A percentile compares a stretch with the other conserved stretches of the same genome.
phyloP scores from a whole-genome alignment of 2,797 vertebrate genomes.

The Hafferia zeledoni region DNA sequence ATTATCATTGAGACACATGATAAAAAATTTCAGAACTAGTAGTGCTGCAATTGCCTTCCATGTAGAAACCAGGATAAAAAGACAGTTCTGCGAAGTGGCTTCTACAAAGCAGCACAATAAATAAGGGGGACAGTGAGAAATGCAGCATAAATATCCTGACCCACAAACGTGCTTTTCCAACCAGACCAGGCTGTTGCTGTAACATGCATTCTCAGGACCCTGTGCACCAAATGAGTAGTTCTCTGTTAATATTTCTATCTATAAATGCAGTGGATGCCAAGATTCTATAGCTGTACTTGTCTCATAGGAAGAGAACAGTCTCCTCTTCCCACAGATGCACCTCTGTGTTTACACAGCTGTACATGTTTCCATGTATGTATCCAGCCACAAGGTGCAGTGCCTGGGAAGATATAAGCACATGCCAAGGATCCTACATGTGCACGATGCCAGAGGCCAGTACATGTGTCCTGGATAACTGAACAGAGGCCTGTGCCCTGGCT shows the following conservation, averaged over 20 bases:
- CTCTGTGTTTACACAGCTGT: not conserved
- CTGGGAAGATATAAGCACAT: not conserved
- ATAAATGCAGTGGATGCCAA: rapidly evolving
- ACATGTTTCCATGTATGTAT: not conserved
- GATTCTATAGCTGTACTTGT: not conserved
- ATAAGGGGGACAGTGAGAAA: not conserved
- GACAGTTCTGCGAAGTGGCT: not conserved
- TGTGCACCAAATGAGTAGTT: not conserved
- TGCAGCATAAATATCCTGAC: not conserved
- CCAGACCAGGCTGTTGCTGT: not conserved
- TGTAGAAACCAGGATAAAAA: not conserved
- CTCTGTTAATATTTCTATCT: not conserved
- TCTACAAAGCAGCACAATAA: not conserved
- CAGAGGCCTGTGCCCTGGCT: not conserved
- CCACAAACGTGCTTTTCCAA: not conserved
- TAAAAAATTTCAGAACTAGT: not conserved
- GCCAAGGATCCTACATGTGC: not conserved
- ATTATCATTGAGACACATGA: not conserved
- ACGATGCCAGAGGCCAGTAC: too few species aligned
- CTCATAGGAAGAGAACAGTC: rapidly evolving
- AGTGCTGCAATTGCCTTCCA: not conserved
- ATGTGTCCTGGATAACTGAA: not conserved
- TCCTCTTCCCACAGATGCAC: not conserved
- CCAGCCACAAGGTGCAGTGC: not conserved
- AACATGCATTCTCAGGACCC: not conserved